These are phyloP conservation scores for Trichopoda pennipes DNA, from an alignment of 2,888 invertebrate genomes.

Conservation along the genomic window DNA sequence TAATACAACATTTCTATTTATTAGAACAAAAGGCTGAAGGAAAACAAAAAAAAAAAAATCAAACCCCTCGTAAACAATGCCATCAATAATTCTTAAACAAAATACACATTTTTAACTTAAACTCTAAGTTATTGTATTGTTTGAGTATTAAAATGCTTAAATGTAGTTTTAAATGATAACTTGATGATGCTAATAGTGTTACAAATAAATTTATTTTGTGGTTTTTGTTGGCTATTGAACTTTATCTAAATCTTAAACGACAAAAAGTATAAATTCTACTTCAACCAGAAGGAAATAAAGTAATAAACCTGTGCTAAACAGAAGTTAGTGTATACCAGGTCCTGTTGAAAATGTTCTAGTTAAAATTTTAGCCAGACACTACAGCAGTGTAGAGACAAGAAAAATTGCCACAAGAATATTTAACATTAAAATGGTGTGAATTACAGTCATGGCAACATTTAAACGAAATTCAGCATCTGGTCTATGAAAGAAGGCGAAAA, in stretches of 20 bases:
- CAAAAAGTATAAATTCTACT: constrained; percentile 46
- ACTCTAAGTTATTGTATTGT: constrained; percentile 21
- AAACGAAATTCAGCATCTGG: constrained; percentile 60
- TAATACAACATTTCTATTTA: constrained; percentile 52
- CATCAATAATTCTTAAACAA: constrained; percentile 54
- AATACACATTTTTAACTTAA: not conserved
- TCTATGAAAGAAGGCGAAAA: constrained; percentile 21
- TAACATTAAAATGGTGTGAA: constrained; percentile 68
- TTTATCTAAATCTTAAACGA: constrained; percentile 69
- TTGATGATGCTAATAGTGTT: constrained; percentile 70
- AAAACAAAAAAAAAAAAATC: too few species aligned
- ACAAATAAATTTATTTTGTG: constrained; percentile 70
- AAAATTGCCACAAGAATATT: constrained; percentile 30
- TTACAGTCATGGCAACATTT: constrained; percentile 66
- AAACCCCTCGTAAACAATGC: constrained; percentile 19
- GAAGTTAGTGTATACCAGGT: constrained; percentile 25
- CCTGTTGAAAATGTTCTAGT: constrained; percentile 30
- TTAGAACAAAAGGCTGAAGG: constrained; percentile 48
- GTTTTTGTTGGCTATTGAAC: constrained; percentile 69
- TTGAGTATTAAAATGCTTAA: not conserved
- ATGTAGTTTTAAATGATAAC: constrained; percentile 51
- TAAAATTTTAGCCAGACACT: constrained; percentile 11
- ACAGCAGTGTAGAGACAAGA: not conserved
- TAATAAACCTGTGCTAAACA: constrained; percentile 20
- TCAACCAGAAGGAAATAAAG: constrained; percentile 4